A percentile compares a stretch with the other conserved stretches of the same genome.
Conservation (phyloP, 2,888 invertebrate genomes). For the Protodeltote pygarga region DNA sequence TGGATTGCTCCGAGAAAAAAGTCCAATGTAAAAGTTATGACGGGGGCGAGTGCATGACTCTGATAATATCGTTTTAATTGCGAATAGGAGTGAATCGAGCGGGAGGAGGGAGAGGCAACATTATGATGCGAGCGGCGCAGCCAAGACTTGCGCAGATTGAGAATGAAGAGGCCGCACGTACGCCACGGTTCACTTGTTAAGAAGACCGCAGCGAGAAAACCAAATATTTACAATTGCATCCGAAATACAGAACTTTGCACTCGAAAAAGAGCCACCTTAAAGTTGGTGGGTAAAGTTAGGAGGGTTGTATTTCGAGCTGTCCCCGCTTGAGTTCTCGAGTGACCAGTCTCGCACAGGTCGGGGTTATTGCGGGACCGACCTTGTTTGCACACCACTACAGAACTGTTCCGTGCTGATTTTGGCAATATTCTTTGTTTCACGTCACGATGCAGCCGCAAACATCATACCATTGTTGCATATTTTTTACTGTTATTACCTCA, state of each 20-base stretch:
- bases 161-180: slow-evolving; percentile 71
- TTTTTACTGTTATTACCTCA: slow-evolving; percentile 36
- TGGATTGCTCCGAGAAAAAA: slow-evolving; percentile 45
- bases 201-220: slow-evolving; percentile 74
- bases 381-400: slow-evolving; percentile 79
- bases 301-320: slow-evolving; percentile 69
- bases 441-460: slow-evolving; percentile 23
- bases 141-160: slow-evolving; percentile 61
- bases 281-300: slow-evolving; percentile 62
- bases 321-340: slow-evolving; percentile 70
- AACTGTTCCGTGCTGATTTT: slow-evolving; percentile 73
- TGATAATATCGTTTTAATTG: slow-evolving; percentile 81
- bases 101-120: slow-evolving; percentile 50
- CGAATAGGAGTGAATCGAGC: slow-evolving; percentile 64
- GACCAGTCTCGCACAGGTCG: slow-evolving; percentile 61
- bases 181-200: slow-evolving; percentile 75
- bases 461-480: slow-evolving; percentile 24
- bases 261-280: slow-evolving; percentile 74
- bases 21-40: slow-evolving; percentile 61
- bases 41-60: slow-evolving; percentile 65
- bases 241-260: slow-evolving; percentile 76
- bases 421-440: slow-evolving; percentile 68
- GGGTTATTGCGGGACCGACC: slow-evolving; percentile 72
- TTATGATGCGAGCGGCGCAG: slow-evolving; percentile 65
- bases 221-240: slow-evolving; percentile 78